Percentiles rank a stretch among this genome's conserved stretches.
phyloP scores from a whole-genome alignment of 2,888 invertebrate species.

The Dryococelus australis region DNA sequence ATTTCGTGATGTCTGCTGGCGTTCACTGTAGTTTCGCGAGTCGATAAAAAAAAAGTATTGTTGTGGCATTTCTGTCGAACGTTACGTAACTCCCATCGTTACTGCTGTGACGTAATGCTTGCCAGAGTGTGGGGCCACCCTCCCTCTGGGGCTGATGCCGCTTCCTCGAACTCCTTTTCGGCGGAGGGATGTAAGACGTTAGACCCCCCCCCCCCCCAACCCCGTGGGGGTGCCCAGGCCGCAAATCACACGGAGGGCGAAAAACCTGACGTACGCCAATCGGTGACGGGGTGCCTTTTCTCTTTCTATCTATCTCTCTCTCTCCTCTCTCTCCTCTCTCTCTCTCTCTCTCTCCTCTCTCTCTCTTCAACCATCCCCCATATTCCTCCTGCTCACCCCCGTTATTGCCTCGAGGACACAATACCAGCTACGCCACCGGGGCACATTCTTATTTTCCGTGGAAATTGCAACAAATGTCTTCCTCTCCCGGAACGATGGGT shows the following conservation, averaged over 20 bases:
- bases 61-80: not conserved
- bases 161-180: slow-evolving; percentile 33
- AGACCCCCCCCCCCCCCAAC: not conserved
- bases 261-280: slow-evolving; percentile 19
- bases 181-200: slow-evolving; percentile 29
- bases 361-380: not conserved
- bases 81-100: not conserved
- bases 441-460: slow-evolving; percentile 29
- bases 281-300: slow-evolving; percentile 28
- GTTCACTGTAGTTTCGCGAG: too few relatives aligned
- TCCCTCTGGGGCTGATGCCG: not conserved
- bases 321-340: slow-evolving; percentile 22
- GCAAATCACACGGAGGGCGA: slow-evolving; percentile 11
- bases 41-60: not conserved
- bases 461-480: slow-evolving; percentile 29
- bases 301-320: slow-evolving; percentile 4
- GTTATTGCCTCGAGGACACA: slow-evolving; percentile 18
- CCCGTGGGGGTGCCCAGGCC: not conserved
- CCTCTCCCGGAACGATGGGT: slow-evolving; percentile 2
- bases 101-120: not conserved
- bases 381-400: not conserved
- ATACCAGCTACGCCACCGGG: slow-evolving; percentile 24
- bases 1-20: too few relatives aligned
- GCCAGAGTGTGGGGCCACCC: too few relatives aligned
- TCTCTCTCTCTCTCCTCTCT: too few relatives aligned